A percentile compares a stretch with the other conserved stretches of the same genome.
These are phyloP conservation scores for Chymomyza amoena DNA, from an alignment of 2,888 invertebrate genomes.

Conservation along the genomic window DNA sequence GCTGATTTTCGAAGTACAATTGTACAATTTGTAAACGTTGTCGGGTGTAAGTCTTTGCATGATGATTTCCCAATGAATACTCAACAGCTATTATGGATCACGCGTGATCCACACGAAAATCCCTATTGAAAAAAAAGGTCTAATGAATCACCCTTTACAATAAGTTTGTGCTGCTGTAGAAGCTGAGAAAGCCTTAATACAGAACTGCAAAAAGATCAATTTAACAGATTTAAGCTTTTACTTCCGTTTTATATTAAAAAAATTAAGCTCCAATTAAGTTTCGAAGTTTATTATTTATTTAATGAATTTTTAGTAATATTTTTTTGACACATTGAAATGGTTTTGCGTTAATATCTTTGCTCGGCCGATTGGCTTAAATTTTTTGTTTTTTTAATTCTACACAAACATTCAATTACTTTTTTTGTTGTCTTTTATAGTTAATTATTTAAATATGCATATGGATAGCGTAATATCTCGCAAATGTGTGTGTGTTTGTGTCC, in stretches of 20 bases:
- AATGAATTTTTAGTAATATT: conserved; percentile 21
- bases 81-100: too few species aligned
- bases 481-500: neutral
- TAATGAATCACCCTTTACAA: too few species aligned
- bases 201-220: too few species aligned
- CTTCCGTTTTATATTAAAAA: neutral
- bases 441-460: conserved; percentile 48
- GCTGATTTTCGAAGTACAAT: too few species aligned
- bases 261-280: conserved; percentile 18
- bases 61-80: too few species aligned
- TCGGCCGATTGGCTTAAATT: conserved; percentile 32
- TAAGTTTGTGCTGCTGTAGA: too few species aligned
- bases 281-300: conserved; percentile 57
- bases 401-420: conserved; percentile 21
- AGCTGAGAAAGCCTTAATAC: too few species aligned
- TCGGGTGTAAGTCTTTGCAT: too few species aligned
- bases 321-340: conserved; percentile 69
- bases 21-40: too few species aligned
- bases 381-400: conserved; percentile 21
- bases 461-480: neutral
- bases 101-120: too few species aligned
- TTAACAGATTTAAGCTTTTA: too few species aligned
- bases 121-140: too few species aligned
- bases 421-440: conserved; percentile 48
- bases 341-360: conserved; percentile 36